A percentile compares a stretch with the other conserved stretches of the same genome.
Evolutionary conservation across 2,797 vertebrate species (phyloP).

Genomic region (Acrocephalus scirpaceus): DNA sequence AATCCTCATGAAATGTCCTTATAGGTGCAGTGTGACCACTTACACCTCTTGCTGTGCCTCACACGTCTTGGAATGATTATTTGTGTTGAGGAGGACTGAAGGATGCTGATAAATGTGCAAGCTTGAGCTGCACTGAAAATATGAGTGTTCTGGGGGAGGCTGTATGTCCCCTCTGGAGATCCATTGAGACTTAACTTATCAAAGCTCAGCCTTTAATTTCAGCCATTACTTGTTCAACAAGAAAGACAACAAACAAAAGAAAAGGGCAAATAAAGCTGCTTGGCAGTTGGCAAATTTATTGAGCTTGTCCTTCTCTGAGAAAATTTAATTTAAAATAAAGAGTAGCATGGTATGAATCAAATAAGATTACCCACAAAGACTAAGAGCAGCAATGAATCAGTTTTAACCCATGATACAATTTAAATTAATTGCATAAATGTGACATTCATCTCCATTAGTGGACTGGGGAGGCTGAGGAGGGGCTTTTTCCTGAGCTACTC

Average conservation of each 20-base stretch:
- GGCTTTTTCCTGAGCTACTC: background rate
- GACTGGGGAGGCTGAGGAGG: background rate
- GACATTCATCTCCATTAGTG: background rate
- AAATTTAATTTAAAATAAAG: constrained; percentile 43
- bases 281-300: background rate
- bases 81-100: background rate
- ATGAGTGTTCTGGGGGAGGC: background rate
- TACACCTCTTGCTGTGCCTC: background rate
- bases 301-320: constrained; percentile 8
- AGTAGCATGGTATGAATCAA: background rate
- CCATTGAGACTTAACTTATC: background rate
- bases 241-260: background rate
- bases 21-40: background rate
- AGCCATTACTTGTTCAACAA: background rate
- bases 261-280: background rate
- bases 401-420: constrained; percentile 12
- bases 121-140: background rate
- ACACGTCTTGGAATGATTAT: background rate
- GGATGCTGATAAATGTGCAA: background rate
- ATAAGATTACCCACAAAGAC: background rate
- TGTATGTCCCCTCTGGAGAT: background rate
- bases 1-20: background rate
- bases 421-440: background rate
- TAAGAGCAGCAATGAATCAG: background rate
- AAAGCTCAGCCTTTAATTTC: constrained; percentile 2